phyloP scores from a whole-genome alignment of 1,140 invertebrate genomes.

The Dysdera silvatica region DNA sequence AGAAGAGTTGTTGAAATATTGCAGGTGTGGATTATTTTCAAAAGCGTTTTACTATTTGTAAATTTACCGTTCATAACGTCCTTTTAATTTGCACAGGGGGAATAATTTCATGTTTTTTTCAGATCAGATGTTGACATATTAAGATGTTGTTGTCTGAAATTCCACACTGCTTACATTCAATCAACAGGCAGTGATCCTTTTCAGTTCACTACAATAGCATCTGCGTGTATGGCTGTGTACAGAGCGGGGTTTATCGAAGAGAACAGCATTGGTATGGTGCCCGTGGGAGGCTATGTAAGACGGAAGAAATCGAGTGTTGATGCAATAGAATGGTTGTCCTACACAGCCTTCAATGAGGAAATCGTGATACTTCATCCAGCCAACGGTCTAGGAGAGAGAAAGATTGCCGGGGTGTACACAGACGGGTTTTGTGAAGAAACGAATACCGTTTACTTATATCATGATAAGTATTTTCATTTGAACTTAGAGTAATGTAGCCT shows the following conservation, averaged over 20 bases:
- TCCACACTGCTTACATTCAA: neutral
- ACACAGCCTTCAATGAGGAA: neutral
- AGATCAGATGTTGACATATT: constrained; percentile 21
- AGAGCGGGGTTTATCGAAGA: neutral
- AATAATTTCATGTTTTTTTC: neutral
- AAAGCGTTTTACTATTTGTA: neutral
- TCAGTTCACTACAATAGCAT: constrained; percentile 5
- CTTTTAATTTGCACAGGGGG: neutral
- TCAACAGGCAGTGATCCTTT: constrained; percentile 11
- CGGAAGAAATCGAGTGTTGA: neutral
- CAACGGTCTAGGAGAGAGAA: neutral
- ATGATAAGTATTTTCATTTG: neutral
- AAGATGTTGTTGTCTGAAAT: constrained; percentile 2
- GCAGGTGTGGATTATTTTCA: neutral
- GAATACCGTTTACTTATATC: neutral
- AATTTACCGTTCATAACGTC: neutral
- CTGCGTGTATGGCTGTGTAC: constrained; percentile 12
- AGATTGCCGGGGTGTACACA: neutral
- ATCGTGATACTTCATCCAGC: constrained; percentile 6
- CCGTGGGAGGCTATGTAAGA: constrained; percentile 6
- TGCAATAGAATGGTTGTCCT: constrained; percentile 18
- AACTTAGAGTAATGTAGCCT: too few species aligned
- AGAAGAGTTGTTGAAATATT: neutral
- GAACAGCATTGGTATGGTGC: constrained; percentile 21
- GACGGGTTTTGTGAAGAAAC: constrained; percentile 5